These are phyloP conservation scores for Plecotus auritus DNA, from an alignment of 2,113 vertebrate species.

Conservation along the genomic window DNA sequence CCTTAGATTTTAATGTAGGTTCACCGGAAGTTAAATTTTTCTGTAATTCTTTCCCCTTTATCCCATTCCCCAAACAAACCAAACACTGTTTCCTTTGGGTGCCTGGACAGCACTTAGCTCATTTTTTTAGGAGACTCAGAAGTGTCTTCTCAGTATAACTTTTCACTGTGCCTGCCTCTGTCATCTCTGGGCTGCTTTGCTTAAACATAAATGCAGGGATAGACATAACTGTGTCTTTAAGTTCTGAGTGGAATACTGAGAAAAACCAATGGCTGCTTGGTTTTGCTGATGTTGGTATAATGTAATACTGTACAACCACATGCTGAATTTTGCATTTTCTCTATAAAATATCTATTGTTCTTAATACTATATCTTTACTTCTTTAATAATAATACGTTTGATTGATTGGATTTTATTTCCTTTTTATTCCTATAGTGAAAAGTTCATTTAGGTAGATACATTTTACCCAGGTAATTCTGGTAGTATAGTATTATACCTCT, in stretches of 20 bases:
- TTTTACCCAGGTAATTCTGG: background rate
- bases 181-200: background rate
- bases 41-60: background rate
- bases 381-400: background rate
- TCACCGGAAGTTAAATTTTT: background rate
- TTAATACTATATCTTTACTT: background rate
- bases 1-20: background rate
- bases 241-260: background rate
- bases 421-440: conserved; percentile 5
- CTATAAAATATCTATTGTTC: background rate
- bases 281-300: background rate
- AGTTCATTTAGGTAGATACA: background rate
- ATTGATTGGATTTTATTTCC: background rate
- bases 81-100: background rate
- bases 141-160: background rate
- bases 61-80: background rate
- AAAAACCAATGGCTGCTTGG: background rate
- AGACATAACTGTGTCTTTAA: background rate
- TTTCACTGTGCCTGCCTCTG: background rate
- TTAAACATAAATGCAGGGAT: background rate
- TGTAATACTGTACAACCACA: background rate
- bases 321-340: conserved; percentile 28
- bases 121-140: conserved; percentile 28
- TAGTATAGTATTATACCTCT: conserved; percentile 49
- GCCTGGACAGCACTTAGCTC: background rate